phyloP scores from a whole-genome alignment of 2,797 vertebrate species.

The Arctocebus calabarensis region DNA sequence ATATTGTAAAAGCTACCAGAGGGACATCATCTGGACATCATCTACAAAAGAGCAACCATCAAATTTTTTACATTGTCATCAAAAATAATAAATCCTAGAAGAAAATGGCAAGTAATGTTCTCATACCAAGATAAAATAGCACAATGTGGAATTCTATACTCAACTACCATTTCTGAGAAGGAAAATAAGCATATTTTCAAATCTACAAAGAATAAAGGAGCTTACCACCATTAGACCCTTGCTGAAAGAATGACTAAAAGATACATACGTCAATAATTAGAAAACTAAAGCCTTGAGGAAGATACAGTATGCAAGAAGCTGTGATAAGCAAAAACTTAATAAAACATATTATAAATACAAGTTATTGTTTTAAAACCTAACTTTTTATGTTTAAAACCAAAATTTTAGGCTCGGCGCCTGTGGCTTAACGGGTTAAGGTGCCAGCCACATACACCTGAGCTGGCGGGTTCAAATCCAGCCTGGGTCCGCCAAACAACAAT shows the following conservation, averaged over 20 bases:
- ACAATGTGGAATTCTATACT: slow-evolving; percentile 50
- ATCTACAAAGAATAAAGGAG: slow-evolving; percentile 64
- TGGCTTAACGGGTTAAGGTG: no score
- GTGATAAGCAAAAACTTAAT: slow-evolving; percentile 63
- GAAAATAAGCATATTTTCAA: slow-evolving; percentile 56
- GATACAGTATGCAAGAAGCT: slow-evolving; percentile 24
- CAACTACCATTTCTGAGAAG: slow-evolving; percentile 51
- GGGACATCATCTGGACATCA: not conserved
- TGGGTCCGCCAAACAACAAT: no score
- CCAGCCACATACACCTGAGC: no score
- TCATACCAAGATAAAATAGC: slow-evolving; percentile 48
- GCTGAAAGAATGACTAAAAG: slow-evolving; percentile 60
- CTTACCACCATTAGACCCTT: slow-evolving; percentile 51
- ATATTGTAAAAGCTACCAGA: not conserved
- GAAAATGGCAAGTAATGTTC: slow-evolving; percentile 10
- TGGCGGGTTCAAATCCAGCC: no score
- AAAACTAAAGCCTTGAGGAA: slow-evolving; percentile 40
- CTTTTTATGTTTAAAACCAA: slow-evolving; percentile 44
- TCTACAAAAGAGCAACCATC: slow-evolving; percentile 19
- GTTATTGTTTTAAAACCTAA: slow-evolving; percentile 29
- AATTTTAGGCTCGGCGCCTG: no score
- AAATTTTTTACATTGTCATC: slow-evolving; percentile 46
- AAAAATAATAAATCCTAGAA: slow-evolving; percentile 42
- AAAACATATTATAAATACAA: slow-evolving; percentile 42
- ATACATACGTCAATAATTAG: slow-evolving; percentile 46